Conservation (phyloP, 2,113 vertebrate genomes). For the Cygnus buccinator region DNA sequence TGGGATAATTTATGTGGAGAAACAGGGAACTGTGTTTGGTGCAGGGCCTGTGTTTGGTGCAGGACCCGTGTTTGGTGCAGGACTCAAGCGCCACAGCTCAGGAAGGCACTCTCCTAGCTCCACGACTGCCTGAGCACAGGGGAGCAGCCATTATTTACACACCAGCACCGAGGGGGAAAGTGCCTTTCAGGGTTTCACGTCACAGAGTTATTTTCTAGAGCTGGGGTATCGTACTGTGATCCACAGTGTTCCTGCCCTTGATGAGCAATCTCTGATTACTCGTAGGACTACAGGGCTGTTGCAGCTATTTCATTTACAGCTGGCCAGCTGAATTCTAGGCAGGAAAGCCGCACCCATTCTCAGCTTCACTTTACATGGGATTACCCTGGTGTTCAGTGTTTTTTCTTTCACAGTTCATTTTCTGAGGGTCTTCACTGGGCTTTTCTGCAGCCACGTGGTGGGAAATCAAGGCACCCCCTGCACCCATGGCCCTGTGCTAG, state of each 20-base stretch:
- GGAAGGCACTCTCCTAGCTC: neutral
- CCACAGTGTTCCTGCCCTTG: neutral
- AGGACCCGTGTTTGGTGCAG: neutral
- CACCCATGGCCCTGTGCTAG: too few relatives aligned
- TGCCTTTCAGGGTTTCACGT: neutral
- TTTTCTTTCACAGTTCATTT: neutral
- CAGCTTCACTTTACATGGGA: neutral
- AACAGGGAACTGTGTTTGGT: neutral
- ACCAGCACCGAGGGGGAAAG: rapidly evolving
- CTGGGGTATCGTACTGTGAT: neutral
- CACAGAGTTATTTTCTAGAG: neutral
- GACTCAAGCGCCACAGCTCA: neutral
- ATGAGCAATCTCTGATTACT: neutral
- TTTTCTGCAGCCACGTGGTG: neutral
- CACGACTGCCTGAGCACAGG: neutral
- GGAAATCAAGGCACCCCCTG: too few relatives aligned
- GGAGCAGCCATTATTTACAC: neutral
- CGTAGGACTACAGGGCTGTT: neutral
- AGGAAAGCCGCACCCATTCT: neutral
- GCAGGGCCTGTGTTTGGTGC: neutral
- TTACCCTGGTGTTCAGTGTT: neutral
- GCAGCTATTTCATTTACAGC: neutral
- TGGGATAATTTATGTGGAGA: neutral
- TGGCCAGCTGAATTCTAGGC: neutral
- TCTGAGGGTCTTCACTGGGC: neutral